A percentile compares a stretch with the other conserved stretches of the same genome.
Conservation (phyloP, 2,888 invertebrate genomes). For the Tromatobia lineatoria region DNA sequence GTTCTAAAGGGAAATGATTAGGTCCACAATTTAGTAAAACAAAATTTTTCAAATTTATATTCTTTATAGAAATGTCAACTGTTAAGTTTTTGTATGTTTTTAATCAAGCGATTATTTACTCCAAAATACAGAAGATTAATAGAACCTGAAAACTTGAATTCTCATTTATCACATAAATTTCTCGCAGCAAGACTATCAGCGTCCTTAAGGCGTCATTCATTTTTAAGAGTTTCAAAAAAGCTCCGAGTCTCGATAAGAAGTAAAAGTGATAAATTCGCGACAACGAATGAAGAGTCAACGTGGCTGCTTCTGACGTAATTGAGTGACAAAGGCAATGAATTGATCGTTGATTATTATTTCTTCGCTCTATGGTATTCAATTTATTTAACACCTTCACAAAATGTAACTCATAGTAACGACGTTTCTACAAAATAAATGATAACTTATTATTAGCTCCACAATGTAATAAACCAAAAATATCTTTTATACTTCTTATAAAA, state of each 20-base stretch:
- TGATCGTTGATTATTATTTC: too few species aligned
- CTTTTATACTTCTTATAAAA: too few species aligned
- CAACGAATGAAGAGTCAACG: constrained; percentile 13
- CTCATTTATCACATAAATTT: not conserved
- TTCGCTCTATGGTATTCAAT: too few species aligned
- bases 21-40: too few species aligned
- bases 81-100: too few species aligned
- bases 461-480: too few species aligned
- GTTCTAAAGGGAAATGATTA: not conserved
- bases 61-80: too few species aligned
- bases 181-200: too few species aligned
- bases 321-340: too few species aligned
- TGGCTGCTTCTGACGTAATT: constrained; percentile 33
- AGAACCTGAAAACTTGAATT: not conserved
- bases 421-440: not conserved
- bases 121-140: not conserved
- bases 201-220: not conserved
- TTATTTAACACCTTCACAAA: too few species aligned
- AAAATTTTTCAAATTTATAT: too few species aligned
- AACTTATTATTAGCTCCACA: not conserved
- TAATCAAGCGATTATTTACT: not conserved
- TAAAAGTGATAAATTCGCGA: constrained; percentile 41
- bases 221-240: not conserved
- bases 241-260: constrained; percentile 35
- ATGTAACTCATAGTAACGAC: too few species aligned